Conservation (phyloP, 1,140 invertebrate genomes). For the Drosophila novamexicana region DNA sequence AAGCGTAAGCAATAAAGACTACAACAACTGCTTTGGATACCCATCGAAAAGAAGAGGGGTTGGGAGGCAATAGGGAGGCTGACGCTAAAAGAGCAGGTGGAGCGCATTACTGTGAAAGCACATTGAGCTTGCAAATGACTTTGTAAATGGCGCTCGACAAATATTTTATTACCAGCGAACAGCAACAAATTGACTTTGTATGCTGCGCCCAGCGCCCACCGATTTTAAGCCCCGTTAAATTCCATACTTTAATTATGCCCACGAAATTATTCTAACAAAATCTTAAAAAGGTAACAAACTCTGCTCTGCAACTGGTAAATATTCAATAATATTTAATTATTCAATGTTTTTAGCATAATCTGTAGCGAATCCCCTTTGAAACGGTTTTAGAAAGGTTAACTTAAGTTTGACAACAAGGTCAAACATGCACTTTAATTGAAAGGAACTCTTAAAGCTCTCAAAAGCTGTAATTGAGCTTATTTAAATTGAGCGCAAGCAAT, state of each 20-base stretch:
- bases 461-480: too few relatives aligned
- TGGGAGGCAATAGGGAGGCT: not conserved
- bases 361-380: not conserved
- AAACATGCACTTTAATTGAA: too few relatives aligned
- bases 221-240: conserved; percentile 24
- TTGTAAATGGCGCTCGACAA: conserved; percentile 81
- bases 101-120: conserved; percentile 77
- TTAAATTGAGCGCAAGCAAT: too few relatives aligned
- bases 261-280: conserved; percentile 32
- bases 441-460: too few relatives aligned
- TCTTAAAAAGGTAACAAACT: not conserved
- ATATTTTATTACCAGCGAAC: conserved; percentile 75
- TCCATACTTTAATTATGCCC: conserved; percentile 10
- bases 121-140: conserved; percentile 83
- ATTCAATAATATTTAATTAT: conserved; percentile 8
- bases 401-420: too few relatives aligned
- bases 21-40: conserved; percentile 62
- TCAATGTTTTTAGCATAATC: not conserved
- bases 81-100: conserved; percentile 56
- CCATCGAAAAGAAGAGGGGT: conserved; percentile 3
- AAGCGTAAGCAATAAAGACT: conserved; percentile 74
- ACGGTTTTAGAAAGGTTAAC: not conserved
- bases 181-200: conserved; percentile 72
- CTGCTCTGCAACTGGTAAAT: not conserved
- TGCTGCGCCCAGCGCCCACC: not conserved